Conservation (phyloP, 2,113 vertebrate genomes). For the Oryzias curvinotus region DNA sequence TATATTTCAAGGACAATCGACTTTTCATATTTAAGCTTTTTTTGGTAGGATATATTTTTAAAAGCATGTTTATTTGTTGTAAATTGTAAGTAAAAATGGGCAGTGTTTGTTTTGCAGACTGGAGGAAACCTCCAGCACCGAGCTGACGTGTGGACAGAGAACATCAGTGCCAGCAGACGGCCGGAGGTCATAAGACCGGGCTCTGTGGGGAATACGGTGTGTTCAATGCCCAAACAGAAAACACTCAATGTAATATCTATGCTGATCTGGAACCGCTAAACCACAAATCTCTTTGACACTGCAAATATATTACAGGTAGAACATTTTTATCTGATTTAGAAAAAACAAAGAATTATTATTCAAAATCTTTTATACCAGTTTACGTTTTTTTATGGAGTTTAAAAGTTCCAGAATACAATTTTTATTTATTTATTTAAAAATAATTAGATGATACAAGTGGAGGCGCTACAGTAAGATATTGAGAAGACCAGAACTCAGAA, state of each 20-base stretch:
- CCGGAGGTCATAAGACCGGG: not conserved
- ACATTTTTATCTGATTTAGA: not conserved
- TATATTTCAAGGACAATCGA: too few species aligned
- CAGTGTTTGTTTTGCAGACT: slow-evolving; percentile 44
- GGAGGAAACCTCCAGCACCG: slow-evolving; percentile 62
- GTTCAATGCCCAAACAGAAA: slow-evolving; percentile 10
- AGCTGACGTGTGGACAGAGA: slow-evolving; percentile 63
- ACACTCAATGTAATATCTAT: slow-evolving; percentile 4
- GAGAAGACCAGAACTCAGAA: too few species aligned
- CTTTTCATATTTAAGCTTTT: too few species aligned
- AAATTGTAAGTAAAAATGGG: not conserved
- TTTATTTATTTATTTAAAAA: not conserved
- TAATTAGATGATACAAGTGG: too few species aligned
- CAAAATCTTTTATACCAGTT: not conserved
- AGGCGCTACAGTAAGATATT: too few species aligned
- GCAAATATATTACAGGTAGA: not conserved
- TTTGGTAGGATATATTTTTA: too few species aligned
- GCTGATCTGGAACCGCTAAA: not conserved
- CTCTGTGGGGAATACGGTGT: slow-evolving; percentile 41
- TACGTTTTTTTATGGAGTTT: not conserved
- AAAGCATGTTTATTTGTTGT: not conserved
- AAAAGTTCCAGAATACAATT: not conserved
- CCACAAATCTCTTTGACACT: not conserved
- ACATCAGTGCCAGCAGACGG: slow-evolving; percentile 63
- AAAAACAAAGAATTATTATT: not conserved